Evolutionary conservation across 1,140 invertebrate species (phyloP).

Genomic region (Drosophila kepulauana): DNA sequence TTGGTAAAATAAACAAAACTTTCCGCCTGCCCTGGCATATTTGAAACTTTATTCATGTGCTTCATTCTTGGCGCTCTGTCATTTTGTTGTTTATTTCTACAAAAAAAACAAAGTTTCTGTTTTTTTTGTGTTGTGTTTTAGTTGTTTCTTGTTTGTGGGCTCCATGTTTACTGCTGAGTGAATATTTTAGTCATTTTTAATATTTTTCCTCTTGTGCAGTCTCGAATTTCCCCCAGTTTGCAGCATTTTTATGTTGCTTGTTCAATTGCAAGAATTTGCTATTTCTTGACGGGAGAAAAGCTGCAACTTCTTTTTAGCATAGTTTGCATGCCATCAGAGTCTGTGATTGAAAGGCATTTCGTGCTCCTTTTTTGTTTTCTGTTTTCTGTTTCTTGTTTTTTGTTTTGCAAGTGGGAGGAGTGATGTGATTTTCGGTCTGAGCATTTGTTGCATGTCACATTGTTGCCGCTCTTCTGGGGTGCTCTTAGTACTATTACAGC

Average conservation of each 20-base stretch:
- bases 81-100: conserved; percentile 47
- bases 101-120: conserved; percentile 6
- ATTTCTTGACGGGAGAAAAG: conserved; percentile 15
- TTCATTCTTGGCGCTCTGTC: conserved; percentile 34
- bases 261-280: conserved; percentile 48
- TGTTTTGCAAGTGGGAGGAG: too few relatives aligned
- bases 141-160: conserved; percentile 32
- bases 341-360: conserved; percentile 66
- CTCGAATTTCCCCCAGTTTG: conserved; percentile 1
- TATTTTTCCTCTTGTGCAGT: conserved; percentile 15
- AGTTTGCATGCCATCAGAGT: conserved; percentile 47
- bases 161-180: conserved; percentile 47
- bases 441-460: conserved; percentile 73
- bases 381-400: too few relatives aligned
- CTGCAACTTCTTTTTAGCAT: conserved; percentile 32
- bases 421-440: conserved; percentile 43
- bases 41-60: conserved; percentile 64
- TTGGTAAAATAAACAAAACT: conserved; percentile 53
- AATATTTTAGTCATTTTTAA: conserved; percentile 54
- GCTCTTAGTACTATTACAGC: background rate
- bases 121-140: background rate
- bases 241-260: conserved; percentile 26
- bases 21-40: conserved; percentile 46
- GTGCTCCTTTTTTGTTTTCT: background rate
- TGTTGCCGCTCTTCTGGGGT: conserved; percentile 43